A percentile compares a stretch with the other conserved stretches of the same genome.
Evolutionary conservation across 2,113 vertebrate genomes (phyloP).

Genomic region (Ginglymostoma cirratum): DNA sequence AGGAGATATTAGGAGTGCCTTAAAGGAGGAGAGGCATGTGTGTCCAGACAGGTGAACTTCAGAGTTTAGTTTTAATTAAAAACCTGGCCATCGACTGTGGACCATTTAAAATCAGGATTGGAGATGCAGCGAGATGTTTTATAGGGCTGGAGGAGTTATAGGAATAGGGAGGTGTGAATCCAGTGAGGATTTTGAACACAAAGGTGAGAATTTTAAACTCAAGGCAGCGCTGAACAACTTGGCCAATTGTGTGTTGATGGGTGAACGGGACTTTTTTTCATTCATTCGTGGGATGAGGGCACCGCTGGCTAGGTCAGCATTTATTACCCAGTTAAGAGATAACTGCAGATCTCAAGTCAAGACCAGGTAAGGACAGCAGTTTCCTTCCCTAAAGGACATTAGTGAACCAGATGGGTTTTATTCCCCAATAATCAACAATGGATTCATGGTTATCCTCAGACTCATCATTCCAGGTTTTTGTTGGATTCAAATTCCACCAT

Average conservation of each 20-base stretch:
- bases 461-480: too few species aligned
- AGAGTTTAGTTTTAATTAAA: background rate
- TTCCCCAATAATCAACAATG: too few species aligned
- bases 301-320: too few species aligned
- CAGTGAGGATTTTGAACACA: background rate
- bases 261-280: background rate
- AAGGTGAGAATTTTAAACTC: background rate
- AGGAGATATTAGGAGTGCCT: background rate
- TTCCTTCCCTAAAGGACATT: too few species aligned
- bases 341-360: too few species aligned
- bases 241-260: background rate
- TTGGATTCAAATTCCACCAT: too few species aligned
- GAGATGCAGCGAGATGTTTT: background rate
- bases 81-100: background rate
- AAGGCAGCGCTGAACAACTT: too few species aligned
- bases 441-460: too few species aligned
- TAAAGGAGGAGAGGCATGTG: background rate
- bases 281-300: background rate
- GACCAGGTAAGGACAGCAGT: too few species aligned
- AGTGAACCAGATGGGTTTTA: too few species aligned
- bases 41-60: background rate
- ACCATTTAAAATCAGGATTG: background rate
- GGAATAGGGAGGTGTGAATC: background rate
- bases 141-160: background rate
- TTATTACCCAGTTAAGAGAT: too few species aligned